Conservation (phyloP, 2,797 vertebrate species). For the Paramormyrops hopkinsi region DNA sequence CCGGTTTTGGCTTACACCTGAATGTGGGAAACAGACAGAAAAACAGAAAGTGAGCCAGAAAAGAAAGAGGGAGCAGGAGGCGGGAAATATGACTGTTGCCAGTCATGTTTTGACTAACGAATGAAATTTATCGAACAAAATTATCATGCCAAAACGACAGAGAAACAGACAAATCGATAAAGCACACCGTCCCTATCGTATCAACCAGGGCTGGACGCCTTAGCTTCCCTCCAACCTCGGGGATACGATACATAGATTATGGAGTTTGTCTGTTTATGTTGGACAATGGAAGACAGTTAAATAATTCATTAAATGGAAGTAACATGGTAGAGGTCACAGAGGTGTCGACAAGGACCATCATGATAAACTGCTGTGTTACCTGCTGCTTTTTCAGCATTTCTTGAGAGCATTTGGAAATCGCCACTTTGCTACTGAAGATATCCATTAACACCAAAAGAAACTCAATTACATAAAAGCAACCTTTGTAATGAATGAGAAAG, state of each 20-base stretch:
- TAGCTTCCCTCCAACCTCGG: not conserved
- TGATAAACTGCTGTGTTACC: slow-evolving; percentile 15
- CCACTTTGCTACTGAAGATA: slow-evolving; percentile 50
- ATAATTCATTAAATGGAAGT: slow-evolving; percentile 2
- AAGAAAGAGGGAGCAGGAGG: not conserved
- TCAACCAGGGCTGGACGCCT: slow-evolving; percentile 9
- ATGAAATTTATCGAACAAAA: slow-evolving; percentile 11
- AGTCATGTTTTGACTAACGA: slow-evolving; percentile 27
- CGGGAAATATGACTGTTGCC: slow-evolving; percentile 45
- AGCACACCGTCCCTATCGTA: slow-evolving; percentile 12
- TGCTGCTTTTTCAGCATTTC: not conserved
- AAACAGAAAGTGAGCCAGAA: slow-evolving; percentile 36
- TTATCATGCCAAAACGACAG: slow-evolving; percentile 18
- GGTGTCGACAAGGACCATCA: slow-evolving; percentile 5
- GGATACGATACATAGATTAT: slow-evolving; percentile 15
- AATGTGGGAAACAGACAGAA: slow-evolving; percentile 37
- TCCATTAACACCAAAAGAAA: slow-evolving; percentile 32
- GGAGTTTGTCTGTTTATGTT: slow-evolving; percentile 17
- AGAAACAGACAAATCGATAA: slow-evolving; percentile 33
- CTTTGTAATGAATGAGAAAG: slow-evolving; percentile 54
- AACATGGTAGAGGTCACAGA: slow-evolving; percentile 21
- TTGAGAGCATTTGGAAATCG: slow-evolving; percentile 35
- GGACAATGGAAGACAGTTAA: slow-evolving; percentile 16
- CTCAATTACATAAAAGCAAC: slow-evolving; percentile 26
- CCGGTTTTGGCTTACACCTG: slow-evolving; percentile 86